These are phyloP conservation scores for Pelodytes ibericus DNA, from an alignment of 2,797 vertebrate species.

Conservation along the genomic window DNA sequence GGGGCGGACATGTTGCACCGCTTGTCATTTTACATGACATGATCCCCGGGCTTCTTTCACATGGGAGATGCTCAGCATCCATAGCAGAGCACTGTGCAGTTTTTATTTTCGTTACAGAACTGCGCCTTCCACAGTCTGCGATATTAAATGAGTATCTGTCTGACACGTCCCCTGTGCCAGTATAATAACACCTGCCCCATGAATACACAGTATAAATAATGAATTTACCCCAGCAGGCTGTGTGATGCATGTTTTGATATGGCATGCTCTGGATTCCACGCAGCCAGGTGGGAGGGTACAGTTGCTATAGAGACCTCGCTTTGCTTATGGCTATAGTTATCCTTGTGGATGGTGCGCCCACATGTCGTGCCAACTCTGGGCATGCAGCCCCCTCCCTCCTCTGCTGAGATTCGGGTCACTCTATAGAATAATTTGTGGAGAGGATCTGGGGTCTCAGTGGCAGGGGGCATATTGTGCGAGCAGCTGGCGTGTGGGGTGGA, in stretches of 20 bases:
- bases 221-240: background rate
- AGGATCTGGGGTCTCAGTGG: background rate
- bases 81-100: too few relatives aligned
- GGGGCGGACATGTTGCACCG: too few relatives aligned
- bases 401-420: background rate
- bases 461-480: background rate
- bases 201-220: constrained; percentile 3
- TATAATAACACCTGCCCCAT: background rate
- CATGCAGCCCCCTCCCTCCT: background rate
- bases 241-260: background rate
- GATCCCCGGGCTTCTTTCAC: too few relatives aligned
- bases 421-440: background rate
- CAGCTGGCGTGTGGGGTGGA: background rate
- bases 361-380: background rate
- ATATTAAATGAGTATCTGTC: constrained; percentile 31
- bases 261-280: background rate
- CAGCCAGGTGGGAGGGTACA: background rate
- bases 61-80: too few relatives aligned
- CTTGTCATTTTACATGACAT: too few relatives aligned
- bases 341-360: too few relatives aligned
- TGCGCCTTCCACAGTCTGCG: background rate
- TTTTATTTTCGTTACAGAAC: background rate
- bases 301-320: background rate
- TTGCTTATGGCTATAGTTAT: too few relatives aligned
- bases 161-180: constrained; percentile 26